These are phyloP conservation scores for Tanypteryx hageni DNA, from an alignment of 2,888 invertebrate species.

Conservation along the genomic window DNA sequence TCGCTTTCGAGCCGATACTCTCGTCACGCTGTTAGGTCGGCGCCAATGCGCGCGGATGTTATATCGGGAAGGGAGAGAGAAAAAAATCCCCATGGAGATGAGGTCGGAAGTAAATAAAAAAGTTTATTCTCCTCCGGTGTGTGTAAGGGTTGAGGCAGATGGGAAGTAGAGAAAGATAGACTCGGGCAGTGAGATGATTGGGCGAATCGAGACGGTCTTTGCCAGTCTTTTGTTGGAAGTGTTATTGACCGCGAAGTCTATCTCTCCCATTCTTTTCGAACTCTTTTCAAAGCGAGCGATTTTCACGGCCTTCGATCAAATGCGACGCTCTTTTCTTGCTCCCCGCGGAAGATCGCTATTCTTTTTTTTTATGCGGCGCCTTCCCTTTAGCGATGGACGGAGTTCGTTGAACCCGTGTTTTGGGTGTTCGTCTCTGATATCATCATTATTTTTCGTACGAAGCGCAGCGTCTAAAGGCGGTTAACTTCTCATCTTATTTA, in stretches of 20 bases:
- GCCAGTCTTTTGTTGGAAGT: neutral
- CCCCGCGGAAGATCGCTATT: neutral
- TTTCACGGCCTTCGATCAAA: conserved; percentile 35
- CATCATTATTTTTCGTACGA: neutral
- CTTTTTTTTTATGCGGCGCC: neutral
- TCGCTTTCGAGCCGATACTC: no score
- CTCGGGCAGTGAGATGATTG: neutral
- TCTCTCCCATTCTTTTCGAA: neutral
- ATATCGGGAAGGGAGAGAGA: neutral
- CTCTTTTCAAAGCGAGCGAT: neutral
- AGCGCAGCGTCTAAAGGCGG: neutral
- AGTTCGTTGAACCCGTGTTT: neutral
- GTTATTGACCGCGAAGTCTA: neutral
- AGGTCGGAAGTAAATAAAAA: neutral
- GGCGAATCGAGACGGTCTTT: neutral
- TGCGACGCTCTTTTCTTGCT: neutral
- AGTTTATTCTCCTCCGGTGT: neutral
- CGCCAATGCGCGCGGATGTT: no score
- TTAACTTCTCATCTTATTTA: neutral
- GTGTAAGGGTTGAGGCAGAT: neutral
- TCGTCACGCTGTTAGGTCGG: no score
- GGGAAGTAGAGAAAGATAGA: no score
- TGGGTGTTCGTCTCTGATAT: neutral
- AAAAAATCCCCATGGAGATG: neutral
- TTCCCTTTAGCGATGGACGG: neutral